A percentile compares a stretch with the other conserved stretches of the same genome.
Evolutionary conservation across 30 jellyfish, hydroid and myxozoan genomes (phyloP).

Genomic region (Hydractinia symbiolongicarpus): DNA sequence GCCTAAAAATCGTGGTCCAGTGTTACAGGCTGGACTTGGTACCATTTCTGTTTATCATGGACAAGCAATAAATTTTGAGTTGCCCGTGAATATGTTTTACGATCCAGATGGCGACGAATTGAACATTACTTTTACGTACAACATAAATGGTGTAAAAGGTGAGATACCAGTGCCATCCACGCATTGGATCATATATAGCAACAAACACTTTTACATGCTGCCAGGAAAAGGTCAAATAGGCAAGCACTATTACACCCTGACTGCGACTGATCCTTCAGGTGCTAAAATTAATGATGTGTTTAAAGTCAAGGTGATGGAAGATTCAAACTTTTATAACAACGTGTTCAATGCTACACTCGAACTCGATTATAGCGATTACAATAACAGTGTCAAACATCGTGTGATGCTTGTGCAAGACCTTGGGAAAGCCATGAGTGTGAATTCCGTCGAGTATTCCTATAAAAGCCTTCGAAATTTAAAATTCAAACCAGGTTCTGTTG

Average conservation of each 20-base stretch:
- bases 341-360: conserved; percentile 66
- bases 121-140: conserved; percentile 38
- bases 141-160: conserved; percentile 28
- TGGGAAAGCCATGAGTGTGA: conserved; percentile 51
- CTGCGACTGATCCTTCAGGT: conserved; percentile 80
- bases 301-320: conserved; percentile 56
- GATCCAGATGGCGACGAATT: conserved; percentile 69
- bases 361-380: conserved; percentile 30
- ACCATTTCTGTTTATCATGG: conserved; percentile 33
- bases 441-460: conserved; percentile 7
- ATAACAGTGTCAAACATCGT: conserved; percentile 35
- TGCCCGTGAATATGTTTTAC: conserved; percentile 52
- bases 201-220: conserved; percentile 38
- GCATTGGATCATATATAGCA: conserved; percentile 48
- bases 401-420: conserved; percentile 51
- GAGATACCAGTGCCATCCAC: conserved; percentile 34
- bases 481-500: conserved; percentile 70
- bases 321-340: conserved; percentile 30
- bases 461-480: conserved; percentile 39
- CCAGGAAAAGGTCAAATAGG: conserved; percentile 44
- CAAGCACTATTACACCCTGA: conserved; percentile 43
- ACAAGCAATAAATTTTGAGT: conserved; percentile 33
- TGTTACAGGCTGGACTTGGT: conserved; percentile 43
- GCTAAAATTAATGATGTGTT: conserved; percentile 51
- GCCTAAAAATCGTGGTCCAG: conserved; percentile 44